phyloP scores from a whole-genome alignment of 2,113 vertebrate genomes.

The Aegithalos caudatus region DNA sequence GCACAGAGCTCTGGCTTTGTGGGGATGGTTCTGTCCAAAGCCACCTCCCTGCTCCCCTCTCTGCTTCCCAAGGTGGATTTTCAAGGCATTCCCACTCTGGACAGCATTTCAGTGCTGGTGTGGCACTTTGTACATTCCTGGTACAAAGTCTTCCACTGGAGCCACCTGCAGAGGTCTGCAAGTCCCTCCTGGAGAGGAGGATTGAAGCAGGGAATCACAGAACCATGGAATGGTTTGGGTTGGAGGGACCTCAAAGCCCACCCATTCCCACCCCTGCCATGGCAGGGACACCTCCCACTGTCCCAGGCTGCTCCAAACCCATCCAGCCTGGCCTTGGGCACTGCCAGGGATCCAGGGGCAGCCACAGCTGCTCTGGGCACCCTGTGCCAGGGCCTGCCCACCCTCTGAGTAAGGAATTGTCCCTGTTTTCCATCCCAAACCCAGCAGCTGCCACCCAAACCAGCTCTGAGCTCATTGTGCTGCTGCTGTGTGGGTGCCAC shows the following conservation, averaged over 20 bases:
- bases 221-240: background rate
- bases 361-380: background rate
- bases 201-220: background rate
- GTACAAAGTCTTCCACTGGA: background rate
- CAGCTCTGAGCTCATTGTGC: fast-evolving
- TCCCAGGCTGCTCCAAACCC: background rate
- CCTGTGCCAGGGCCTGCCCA: background rate
- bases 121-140: background rate
- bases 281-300: background rate
- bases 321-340: background rate
- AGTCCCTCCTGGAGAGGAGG: background rate
- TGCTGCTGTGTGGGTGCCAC: background rate
- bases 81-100: background rate
- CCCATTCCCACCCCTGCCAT: background rate
- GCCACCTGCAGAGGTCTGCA: background rate
- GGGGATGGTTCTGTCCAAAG: fast-evolving
- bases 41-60: background rate
- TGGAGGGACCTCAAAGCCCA: background rate
- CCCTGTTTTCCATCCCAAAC: background rate
- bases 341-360: background rate
- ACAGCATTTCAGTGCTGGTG: background rate
- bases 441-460: background rate
- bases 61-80: background rate
- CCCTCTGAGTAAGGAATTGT: background rate
- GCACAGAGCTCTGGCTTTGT: background rate